These are phyloP conservation scores for Todus mexicanus DNA, from an alignment of 2,797 vertebrate species.

Conservation along the genomic window DNA sequence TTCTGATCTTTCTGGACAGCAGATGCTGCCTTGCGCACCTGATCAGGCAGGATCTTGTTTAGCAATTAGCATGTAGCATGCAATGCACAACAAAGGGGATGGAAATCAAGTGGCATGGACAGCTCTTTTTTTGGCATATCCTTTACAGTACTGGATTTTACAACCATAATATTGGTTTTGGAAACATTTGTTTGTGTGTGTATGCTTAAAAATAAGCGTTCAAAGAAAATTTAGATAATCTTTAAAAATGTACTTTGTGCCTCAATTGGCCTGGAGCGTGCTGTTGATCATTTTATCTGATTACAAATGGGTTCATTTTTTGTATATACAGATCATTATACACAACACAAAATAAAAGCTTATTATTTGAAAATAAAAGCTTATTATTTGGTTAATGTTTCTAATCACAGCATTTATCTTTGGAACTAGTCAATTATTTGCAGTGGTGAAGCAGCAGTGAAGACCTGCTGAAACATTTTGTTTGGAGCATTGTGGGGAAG, in stretches of 20 bases:
- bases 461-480: neutral
- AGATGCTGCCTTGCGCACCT: neutral
- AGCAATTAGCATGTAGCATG: neutral
- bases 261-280: neutral
- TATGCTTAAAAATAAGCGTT: neutral
- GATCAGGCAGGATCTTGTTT: conserved; percentile 32
- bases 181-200: neutral
- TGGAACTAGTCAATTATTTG: neutral
- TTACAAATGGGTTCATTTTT: neutral
- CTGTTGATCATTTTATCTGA: neutral
- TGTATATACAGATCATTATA: neutral
- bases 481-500: neutral
- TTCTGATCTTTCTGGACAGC: conserved; percentile 19
- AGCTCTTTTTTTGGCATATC: conserved; percentile 2
- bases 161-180: neutral
- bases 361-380: neutral
- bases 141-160: neutral
- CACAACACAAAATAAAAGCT: neutral
- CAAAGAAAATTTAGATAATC: neutral
- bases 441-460: neutral
- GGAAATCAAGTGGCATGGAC: neutral
- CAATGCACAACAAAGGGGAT: neutral
- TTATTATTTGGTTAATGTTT: neutral
- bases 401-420: neutral
- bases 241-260: neutral